Percentiles rank a stretch among this genome's conserved stretches.
Conservation (phyloP, 2,113 vertebrate species). For the Dipodomys spectabilis region DNA sequence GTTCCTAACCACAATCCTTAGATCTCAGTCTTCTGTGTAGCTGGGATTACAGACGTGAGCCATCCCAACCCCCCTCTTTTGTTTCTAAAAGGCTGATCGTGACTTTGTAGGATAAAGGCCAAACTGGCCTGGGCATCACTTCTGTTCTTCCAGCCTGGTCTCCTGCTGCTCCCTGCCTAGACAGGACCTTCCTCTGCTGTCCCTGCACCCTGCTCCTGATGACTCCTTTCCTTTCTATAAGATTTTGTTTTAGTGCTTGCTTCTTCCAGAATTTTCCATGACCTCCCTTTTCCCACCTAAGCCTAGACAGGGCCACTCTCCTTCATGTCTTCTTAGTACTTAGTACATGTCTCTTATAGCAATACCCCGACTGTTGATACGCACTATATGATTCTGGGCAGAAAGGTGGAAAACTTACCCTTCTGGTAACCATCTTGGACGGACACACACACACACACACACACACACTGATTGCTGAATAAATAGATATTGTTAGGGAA, state of each 20-base stretch:
- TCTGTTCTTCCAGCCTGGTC: neutral
- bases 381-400: neutral
- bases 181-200: neutral
- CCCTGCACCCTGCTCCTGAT: accelerated
- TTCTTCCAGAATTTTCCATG: slow-evolving; percentile 15
- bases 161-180: neutral
- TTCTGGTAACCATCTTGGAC: too few species aligned
- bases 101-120: neutral
- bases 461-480: neutral
- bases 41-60: too few species aligned
- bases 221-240: neutral
- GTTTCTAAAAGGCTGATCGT: neutral
- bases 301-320: neutral
- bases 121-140: neutral
- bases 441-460: neutral
- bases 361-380: neutral
- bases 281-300: neutral
- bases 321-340: too few species aligned
- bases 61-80: too few species aligned
- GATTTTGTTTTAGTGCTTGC: neutral
- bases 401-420: neutral
- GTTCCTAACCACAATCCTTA: too few species aligned
- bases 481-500: neutral
- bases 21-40: too few species aligned
- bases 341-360: neutral